Evolutionary conservation across 1,140 invertebrate genomes (phyloP).

Genomic region (Cepaea nemoralis): DNA sequence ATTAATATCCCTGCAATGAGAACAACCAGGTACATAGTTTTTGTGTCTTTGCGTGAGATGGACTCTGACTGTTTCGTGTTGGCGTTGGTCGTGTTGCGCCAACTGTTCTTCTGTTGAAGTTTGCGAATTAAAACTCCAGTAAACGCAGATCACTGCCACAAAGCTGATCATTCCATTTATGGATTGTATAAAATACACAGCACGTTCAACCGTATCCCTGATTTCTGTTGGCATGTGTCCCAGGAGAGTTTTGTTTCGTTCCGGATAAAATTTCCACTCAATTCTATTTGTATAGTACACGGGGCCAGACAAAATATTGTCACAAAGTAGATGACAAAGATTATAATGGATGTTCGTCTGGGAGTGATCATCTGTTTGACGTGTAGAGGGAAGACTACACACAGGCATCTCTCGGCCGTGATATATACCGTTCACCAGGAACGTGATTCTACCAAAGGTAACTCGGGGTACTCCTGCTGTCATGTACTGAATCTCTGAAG

Average conservation of each 20-base stretch:
- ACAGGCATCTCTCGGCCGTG: background rate
- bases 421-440: background rate
- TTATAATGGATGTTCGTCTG: background rate
- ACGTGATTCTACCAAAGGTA: background rate
- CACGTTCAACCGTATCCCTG: background rate
- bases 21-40: background rate
- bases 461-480: background rate
- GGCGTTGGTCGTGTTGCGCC: background rate
- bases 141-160: background rate
- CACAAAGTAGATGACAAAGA: background rate
- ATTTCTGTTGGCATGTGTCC: background rate
- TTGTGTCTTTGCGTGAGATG: background rate
- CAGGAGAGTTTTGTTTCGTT: background rate
- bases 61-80: background rate
- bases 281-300: background rate
- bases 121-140: background rate
- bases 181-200: background rate
- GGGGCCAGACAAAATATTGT: background rate
- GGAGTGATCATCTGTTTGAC: slow-evolving; percentile 14
- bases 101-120: background rate
- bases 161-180: background rate
- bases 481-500: background rate
- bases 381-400: background rate
- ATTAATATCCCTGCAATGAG: background rate
- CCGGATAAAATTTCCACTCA: slow-evolving; percentile 19